A percentile compares a stretch with the other conserved stretches of the same genome.
Conservation (phyloP, 1,140 invertebrate genomes). For the Pseudomyrmex pallidus region DNA sequence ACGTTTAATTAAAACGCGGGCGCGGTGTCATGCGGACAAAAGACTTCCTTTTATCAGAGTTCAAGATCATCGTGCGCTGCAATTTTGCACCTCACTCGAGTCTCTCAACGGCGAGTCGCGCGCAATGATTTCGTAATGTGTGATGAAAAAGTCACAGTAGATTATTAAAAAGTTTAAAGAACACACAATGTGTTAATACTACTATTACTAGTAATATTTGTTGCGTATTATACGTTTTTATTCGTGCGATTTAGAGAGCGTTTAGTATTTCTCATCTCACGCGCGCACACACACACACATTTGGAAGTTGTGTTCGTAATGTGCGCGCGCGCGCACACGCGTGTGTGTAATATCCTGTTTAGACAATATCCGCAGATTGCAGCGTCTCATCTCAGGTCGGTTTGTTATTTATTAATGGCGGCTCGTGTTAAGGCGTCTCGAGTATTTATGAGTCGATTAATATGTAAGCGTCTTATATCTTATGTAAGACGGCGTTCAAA, state of each 20-base stretch:
- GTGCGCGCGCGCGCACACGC: too few species aligned
- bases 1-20: conserved; percentile 43
- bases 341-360: conserved; percentile 34
- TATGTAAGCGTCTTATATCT: conserved; percentile 55
- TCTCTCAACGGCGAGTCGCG: conserved; percentile 1
- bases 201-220: conserved; percentile 5
- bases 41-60: conserved; percentile 2
- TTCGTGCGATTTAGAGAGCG: not conserved
- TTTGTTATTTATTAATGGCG: conserved; percentile 53
- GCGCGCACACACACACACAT: too few species aligned
- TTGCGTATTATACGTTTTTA: conserved; percentile 15
- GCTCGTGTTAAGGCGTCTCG: conserved; percentile 23
- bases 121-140: not conserved
- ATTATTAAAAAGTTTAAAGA: too few species aligned
- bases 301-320: too few species aligned
- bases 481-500: conserved; percentile 57
- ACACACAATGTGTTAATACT: not conserved
- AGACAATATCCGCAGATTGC: conserved; percentile 45
- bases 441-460: conserved; percentile 58
- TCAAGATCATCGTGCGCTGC: not conserved
- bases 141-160: not conserved
- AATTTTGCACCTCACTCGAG: not conserved
- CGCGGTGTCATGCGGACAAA: conserved; percentile 5
- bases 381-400: conserved; percentile 37
- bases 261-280: conserved; percentile 40